Evolutionary conservation across 2,888 invertebrate genomes (phyloP).

Genomic region (Lasiommata megera): DNA sequence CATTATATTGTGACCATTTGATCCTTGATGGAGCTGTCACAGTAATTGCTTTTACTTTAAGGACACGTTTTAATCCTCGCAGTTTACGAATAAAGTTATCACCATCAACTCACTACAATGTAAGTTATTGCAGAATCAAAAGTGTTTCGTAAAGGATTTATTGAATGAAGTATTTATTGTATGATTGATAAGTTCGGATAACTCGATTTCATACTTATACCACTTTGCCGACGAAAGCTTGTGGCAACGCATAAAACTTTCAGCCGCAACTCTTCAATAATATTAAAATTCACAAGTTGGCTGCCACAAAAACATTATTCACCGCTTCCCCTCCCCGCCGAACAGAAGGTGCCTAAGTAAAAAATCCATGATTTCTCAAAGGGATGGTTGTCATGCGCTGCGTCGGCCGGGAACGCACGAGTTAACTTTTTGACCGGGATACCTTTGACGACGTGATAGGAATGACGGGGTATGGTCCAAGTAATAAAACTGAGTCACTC

Average conservation of each 20-base stretch:
- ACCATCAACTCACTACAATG: too few species aligned
- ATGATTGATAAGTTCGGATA: too few species aligned
- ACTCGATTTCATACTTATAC: neutral
- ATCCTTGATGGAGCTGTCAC: too few species aligned
- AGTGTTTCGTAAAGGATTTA: too few species aligned
- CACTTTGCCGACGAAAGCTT: neutral
- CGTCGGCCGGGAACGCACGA: slow-evolving; percentile 60
- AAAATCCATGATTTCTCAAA: slow-evolving; percentile 75
- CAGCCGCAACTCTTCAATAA: slow-evolving; percentile 7
- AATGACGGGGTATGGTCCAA: slow-evolving; percentile 47
- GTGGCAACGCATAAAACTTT: neutral
- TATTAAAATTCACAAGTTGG: slow-evolving; percentile 42
- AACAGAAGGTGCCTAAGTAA: slow-evolving; percentile 55
- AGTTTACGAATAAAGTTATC: too few species aligned
- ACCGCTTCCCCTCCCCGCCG: slow-evolving; percentile 33
- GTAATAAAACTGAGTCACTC: neutral
- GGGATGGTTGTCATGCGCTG: slow-evolving; percentile 62
- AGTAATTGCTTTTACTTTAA: too few species aligned
- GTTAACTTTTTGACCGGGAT: slow-evolving; percentile 77
- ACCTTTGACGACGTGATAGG: slow-evolving; percentile 71
- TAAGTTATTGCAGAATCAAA: too few species aligned
- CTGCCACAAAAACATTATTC: slow-evolving; percentile 44
- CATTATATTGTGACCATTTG: too few species aligned
- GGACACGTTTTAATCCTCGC: too few species aligned
- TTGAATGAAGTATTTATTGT: too few species aligned